These are phyloP conservation scores for Plebejus argus DNA, from an alignment of 2,888 invertebrate species.

Conservation along the genomic window DNA sequence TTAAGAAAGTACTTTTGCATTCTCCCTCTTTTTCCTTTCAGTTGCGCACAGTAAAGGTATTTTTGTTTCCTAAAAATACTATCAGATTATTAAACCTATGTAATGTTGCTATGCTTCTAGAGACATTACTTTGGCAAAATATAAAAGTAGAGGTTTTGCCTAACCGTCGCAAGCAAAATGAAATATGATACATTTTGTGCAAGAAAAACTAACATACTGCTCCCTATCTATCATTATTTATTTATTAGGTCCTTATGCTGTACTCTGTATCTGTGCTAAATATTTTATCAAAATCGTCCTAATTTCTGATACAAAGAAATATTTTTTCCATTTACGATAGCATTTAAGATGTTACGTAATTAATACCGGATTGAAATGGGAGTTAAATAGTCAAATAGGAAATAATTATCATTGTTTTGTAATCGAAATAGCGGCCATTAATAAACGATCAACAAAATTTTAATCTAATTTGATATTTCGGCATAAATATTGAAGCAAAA, in stretches of 20 bases:
- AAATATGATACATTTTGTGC: not conserved
- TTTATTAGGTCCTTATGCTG: too few relatives aligned
- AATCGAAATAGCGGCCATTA: not conserved
- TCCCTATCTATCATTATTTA: too few relatives aligned
- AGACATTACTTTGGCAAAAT: too few relatives aligned
- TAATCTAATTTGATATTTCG: not conserved
- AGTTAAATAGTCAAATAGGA: not conserved
- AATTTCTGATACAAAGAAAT: too few relatives aligned
- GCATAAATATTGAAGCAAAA: not conserved
- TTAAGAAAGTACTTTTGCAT: constrained; percentile 22
- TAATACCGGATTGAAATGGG: not conserved
- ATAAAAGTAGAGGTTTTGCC: not conserved
- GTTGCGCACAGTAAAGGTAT: not conserved
- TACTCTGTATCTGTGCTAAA: too few relatives aligned
- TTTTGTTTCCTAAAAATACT: not conserved
- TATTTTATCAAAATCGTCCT: too few relatives aligned
- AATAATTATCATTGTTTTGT: constrained; percentile 7
- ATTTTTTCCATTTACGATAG: not conserved
- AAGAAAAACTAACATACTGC: too few relatives aligned
- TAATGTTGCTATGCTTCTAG: too few relatives aligned
- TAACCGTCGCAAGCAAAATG: not conserved
- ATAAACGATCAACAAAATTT: constrained; percentile 15
- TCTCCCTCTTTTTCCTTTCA: not conserved
- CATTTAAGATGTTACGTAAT: not conserved
- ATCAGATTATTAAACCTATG: not conserved